These are phyloP conservation scores for Lethenteron camtschaticum DNA, from an alignment of 2,113 vertebrate species.

Conservation along the genomic window DNA sequence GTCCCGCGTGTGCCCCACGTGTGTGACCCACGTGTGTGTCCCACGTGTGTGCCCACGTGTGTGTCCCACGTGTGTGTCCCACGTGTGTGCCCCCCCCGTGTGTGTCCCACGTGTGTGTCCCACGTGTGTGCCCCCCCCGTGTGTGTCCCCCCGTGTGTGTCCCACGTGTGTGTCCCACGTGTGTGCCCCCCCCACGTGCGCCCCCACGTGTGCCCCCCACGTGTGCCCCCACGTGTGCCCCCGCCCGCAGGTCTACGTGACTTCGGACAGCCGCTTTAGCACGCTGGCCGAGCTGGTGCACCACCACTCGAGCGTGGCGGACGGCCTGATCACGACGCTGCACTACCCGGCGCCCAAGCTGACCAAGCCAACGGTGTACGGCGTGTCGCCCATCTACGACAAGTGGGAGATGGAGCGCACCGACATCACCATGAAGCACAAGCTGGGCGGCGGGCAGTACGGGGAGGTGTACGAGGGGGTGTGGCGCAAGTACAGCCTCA, in stretches of 20 bases:
- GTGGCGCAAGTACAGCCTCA: slow-evolving; percentile 96
- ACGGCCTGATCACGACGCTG: slow-evolving; percentile 83
- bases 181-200: too few species aligned
- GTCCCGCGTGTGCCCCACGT: too few species aligned
- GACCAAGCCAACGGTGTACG: slow-evolving; percentile 95
- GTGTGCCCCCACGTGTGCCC: background rate
- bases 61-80: too few species aligned
- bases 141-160: too few species aligned
- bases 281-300: slow-evolving; percentile 88
- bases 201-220: too few species aligned
- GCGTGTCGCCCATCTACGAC: slow-evolving; percentile 96
- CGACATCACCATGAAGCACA: slow-evolving; percentile 99
- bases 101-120: too few species aligned
- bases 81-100: too few species aligned
- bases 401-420: slow-evolving; percentile 99
- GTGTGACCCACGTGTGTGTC: too few species aligned
- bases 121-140: too few species aligned
- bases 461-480: slow-evolving; percentile 92
- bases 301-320: slow-evolving; percentile 90
- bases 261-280: slow-evolving; percentile 83
- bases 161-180: too few species aligned
- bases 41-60: too few species aligned
- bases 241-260: slow-evolving; percentile 58
- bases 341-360: slow-evolving; percentile 97
- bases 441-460: slow-evolving; percentile 88